Percentiles rank a stretch among this genome's conserved stretches.
Evolutionary conservation across 1,140 invertebrate genomes (phyloP).

Genomic region (Drepana arcuata): DNA sequence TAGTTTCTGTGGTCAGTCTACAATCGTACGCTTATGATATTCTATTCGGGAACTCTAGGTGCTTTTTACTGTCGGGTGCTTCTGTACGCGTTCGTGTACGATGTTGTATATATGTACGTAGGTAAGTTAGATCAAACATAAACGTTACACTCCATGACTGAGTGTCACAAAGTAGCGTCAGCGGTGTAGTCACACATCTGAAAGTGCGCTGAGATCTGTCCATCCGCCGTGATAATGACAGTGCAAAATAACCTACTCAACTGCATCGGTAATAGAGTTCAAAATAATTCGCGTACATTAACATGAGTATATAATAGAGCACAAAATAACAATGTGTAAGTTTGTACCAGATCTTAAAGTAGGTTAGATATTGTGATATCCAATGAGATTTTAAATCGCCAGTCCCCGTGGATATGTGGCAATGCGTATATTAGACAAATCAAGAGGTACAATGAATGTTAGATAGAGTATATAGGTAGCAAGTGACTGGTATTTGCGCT

Average conservation of each 20-base stretch:
- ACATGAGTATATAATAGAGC: slow-evolving; percentile 32
- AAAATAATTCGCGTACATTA: slow-evolving; percentile 11
- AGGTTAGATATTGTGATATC: slow-evolving; percentile 66
- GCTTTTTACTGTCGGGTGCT: slow-evolving; percentile 69
- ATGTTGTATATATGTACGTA: slow-evolving; percentile 64
- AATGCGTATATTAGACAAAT: slow-evolving; percentile 40
- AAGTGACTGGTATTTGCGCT: slow-evolving; percentile 34
- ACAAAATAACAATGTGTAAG: slow-evolving; percentile 53
- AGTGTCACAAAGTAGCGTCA: slow-evolving; percentile 33
- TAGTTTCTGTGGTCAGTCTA: slow-evolving; percentile 37
- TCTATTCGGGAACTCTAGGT: slow-evolving; percentile 66
- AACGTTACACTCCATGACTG: slow-evolving; percentile 44
- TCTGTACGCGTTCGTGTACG: slow-evolving; percentile 61
- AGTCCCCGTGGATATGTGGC: slow-evolving; percentile 26
- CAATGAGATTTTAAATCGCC: slow-evolving; percentile 60
- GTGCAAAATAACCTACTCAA: background rate
- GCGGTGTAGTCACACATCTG: slow-evolving; percentile 1
- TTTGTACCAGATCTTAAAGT: slow-evolving; percentile 57
- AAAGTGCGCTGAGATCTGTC: no score
- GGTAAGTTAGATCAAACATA: slow-evolving; percentile 43
- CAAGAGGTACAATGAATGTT: slow-evolving; percentile 61
- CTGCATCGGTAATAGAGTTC: background rate
- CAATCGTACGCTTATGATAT: slow-evolving; percentile 55
- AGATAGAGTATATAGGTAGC: slow-evolving; percentile 26
- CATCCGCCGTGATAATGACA: no score